A percentile compares a stretch with the other conserved stretches of the same genome.
Evolutionary conservation across 2,888 invertebrate genomes (phyloP).

Genomic region (Heliconius aoede): DNA sequence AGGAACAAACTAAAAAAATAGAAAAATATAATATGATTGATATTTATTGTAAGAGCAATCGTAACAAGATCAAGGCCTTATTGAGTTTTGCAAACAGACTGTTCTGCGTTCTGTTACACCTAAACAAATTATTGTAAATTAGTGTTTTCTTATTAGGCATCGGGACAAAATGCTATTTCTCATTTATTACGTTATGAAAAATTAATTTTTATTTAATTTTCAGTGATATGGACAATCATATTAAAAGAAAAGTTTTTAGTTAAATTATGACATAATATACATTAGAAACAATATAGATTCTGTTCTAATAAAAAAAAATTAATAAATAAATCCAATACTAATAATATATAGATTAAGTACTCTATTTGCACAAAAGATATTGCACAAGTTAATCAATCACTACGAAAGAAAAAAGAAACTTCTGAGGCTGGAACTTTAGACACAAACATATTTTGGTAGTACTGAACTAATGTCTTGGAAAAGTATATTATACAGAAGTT

Average conservation of each 20-base stretch:
- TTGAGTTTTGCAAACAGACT: neutral
- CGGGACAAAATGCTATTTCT: neutral
- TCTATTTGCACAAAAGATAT: neutral
- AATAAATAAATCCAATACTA: neutral
- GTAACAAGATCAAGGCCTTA: conserved; percentile 12
- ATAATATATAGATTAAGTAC: neutral
- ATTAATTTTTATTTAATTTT: neutral
- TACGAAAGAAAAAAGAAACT: neutral
- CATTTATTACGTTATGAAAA: neutral
- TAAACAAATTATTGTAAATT: conserved; percentile 7
- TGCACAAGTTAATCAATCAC: neutral
- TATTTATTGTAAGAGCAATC: neutral
- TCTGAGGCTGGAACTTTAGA: neutral
- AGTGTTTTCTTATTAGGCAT: conserved; percentile 12
- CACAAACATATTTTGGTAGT: conserved; percentile 14
- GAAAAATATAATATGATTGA: neutral
- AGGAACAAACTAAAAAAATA: neutral
- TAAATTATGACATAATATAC: neutral
- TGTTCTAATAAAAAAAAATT: neutral
- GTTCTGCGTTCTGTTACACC: neutral
- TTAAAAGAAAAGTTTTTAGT: neutral
- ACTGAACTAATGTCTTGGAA: neutral
- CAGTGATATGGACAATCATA: no score
- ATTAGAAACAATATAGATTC: neutral
- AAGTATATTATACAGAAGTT: no score